These are phyloP conservation scores for Pseudomyrmex dendroicus DNA, from an alignment of 1,140 invertebrate genomes.

Conservation along the genomic window DNA sequence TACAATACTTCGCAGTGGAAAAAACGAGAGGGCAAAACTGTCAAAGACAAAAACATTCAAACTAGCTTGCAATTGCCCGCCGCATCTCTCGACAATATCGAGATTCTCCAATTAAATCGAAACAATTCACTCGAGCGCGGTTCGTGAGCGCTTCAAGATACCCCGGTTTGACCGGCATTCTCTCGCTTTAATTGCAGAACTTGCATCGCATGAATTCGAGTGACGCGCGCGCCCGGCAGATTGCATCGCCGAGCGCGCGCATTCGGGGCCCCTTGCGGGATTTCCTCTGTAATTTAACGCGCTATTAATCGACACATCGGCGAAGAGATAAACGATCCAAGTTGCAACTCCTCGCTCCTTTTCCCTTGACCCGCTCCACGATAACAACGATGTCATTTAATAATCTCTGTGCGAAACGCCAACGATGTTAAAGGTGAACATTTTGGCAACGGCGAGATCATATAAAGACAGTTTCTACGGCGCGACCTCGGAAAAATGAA, in stretches of 20 bases:
- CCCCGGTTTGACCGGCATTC: conserved; percentile 2
- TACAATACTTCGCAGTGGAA: background rate
- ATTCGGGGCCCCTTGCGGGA: conserved; percentile 1
- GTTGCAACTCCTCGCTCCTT: background rate
- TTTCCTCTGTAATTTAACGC: conserved; percentile 31
- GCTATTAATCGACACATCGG: conserved; percentile 26
- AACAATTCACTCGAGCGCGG: conserved; percentile 20
- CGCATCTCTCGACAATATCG: conserved; percentile 14
- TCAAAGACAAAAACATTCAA: background rate
- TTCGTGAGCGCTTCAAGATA: conserved; percentile 28
- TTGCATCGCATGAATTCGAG: conserved; percentile 19
- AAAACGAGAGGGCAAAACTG: background rate
- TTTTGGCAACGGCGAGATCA: conserved; percentile 24
- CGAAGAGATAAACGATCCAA: background rate
- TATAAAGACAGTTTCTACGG: background rate
- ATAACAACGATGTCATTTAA: conserved; percentile 29
- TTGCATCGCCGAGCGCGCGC: conserved; percentile 19
- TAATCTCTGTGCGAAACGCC: background rate
- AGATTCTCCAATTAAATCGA: conserved; percentile 50
- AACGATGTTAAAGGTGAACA: conserved; percentile 1
- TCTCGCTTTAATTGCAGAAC: conserved; percentile 45
- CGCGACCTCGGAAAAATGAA: conserved; percentile 20
- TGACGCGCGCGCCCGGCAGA: conserved; percentile 10
- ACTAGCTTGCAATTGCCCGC: background rate
- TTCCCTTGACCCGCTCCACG: background rate